These are phyloP conservation scores for Cryptocephalus primarius DNA, from an alignment of 2,888 invertebrate genomes.

Conservation along the genomic window DNA sequence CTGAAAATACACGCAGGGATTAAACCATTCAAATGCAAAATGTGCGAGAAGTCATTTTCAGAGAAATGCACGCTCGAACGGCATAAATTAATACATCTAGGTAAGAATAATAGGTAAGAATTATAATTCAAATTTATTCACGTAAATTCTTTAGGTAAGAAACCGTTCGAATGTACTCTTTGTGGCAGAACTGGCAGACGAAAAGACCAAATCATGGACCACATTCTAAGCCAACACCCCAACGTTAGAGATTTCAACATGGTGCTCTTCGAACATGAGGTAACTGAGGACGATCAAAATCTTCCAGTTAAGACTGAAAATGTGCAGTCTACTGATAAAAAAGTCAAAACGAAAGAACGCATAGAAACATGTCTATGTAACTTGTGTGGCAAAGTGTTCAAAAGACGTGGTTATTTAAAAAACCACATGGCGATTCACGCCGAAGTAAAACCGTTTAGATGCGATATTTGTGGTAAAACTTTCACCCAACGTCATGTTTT, in stretches of 20 bases:
- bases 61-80: conserved; percentile 9
- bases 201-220: conserved; percentile 11
- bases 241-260: conserved; percentile 7
- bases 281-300: background rate
- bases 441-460: conserved; percentile 10
- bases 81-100: conserved; percentile 12
- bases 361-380: conserved; percentile 12
- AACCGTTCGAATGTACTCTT: conserved; percentile 11
- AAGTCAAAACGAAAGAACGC: conserved; percentile 1
- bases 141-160: conserved; percentile 5
- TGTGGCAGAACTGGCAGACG: conserved; percentile 9
- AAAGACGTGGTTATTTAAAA: conserved; percentile 10
- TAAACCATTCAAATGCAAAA: conserved; percentile 10
- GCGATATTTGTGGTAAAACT: conserved; percentile 10
- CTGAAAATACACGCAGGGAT: conserved; percentile 8
- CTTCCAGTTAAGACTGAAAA: background rate
- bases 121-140: background rate
- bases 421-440: conserved; percentile 15
- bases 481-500: conserved; percentile 12
- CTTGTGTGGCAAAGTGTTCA: conserved; percentile 12
- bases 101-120: background rate
- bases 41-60: conserved; percentile 9
- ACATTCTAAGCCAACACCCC: conserved; percentile 11
- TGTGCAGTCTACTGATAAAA: background rate
- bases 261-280: conserved; percentile 7